Conservation (phyloP, 2,888 invertebrate genomes). For the Embidobia sp. region DNA sequence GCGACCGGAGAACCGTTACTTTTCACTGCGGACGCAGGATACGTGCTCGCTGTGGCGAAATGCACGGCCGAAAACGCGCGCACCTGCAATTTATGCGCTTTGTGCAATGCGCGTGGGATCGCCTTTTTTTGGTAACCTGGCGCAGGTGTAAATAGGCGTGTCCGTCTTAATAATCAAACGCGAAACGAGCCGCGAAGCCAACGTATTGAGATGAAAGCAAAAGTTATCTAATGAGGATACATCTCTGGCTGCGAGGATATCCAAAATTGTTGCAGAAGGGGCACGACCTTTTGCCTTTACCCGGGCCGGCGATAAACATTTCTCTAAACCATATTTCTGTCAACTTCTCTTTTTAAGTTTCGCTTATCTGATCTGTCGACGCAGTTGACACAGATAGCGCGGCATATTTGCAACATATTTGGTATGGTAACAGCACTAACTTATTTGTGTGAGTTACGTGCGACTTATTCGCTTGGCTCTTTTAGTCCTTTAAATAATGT, state of each 20-base stretch:
- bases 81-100: slow-evolving; percentile 29
- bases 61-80: slow-evolving; percentile 31
- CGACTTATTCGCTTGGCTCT: too few species aligned
- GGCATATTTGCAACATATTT: slow-evolving; percentile 1
- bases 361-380: not conserved
- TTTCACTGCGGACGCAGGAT: slow-evolving; percentile 50
- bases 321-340: not conserved
- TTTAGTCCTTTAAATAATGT: too few species aligned
- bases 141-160: slow-evolving; percentile 43
- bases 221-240: too few species aligned
- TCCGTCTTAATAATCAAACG: slow-evolving; percentile 15
- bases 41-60: slow-evolving; percentile 24
- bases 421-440: not conserved
- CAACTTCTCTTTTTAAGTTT: not conserved
- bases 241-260: too few species aligned
- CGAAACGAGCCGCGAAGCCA: slow-evolving; percentile 2
- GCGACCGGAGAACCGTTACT: slow-evolving; percentile 46
- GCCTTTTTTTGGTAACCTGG: too few species aligned
- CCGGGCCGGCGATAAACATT: not conserved
- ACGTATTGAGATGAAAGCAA: slow-evolving; percentile 11
- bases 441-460: not conserved
- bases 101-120: slow-evolving; percentile 19
- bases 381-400: not conserved
- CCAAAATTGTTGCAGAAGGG: not conserved
- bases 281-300: not conserved